Evolutionary conservation across 2,113 vertebrate species (phyloP).

Genomic region (Hemiprocne comata): DNA sequence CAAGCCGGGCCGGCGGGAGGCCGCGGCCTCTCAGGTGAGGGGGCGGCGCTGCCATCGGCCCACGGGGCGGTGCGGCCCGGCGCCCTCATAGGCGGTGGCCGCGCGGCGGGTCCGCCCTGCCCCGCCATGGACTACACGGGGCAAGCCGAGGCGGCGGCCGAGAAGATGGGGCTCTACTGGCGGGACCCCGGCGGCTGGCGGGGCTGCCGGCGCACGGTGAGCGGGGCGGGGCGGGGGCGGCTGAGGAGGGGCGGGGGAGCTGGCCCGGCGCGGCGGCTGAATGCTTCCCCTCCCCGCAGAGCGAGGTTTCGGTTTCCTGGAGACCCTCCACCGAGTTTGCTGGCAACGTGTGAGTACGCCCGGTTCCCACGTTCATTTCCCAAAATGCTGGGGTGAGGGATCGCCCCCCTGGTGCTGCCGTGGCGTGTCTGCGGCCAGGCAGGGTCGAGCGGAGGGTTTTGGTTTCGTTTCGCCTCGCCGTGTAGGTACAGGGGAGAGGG

Average conservation of each 20-base stretch:
- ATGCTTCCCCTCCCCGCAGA: conserved; percentile 70
- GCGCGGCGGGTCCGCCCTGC: accelerated
- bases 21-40: conserved; percentile 18
- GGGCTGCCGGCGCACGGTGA: conserved; percentile 83
- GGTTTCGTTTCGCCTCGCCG: background rate
- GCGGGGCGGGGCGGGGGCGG: background rate
- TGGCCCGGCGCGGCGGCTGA: background rate
- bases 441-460: accelerated
- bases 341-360: conserved; percentile 88
- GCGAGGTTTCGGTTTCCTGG: conserved; percentile 87
- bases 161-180: conserved; percentile 79
- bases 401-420: background rate
- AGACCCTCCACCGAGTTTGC: conserved; percentile 90
- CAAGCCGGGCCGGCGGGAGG: background rate
- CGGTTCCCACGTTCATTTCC: background rate
- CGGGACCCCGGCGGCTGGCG: conserved; percentile 85
- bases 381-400: background rate
- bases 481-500: conserved; percentile 90
- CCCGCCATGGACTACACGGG: conserved; percentile 75
- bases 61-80: background rate
- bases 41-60: background rate
- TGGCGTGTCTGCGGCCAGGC: accelerated
- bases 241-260: too few species aligned
- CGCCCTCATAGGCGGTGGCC: background rate
- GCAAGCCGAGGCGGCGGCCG: conserved; percentile 73